Base-by-base conservation (phyloP, 2,797 vertebrate genomes). In the Hyperoplus immaculatus region DNA sequence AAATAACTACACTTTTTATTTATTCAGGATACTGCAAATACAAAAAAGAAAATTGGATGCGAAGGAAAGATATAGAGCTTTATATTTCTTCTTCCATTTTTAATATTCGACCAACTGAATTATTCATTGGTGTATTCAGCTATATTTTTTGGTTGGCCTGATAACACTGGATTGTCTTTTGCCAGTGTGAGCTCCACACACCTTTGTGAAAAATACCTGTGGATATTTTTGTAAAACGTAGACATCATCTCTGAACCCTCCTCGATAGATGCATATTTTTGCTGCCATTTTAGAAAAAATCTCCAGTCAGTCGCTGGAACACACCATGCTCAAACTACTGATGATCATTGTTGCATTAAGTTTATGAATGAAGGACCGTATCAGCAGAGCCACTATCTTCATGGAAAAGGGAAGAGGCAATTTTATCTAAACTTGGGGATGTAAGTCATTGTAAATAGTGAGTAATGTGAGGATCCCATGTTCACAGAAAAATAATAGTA, bases 401-500 rank as follows among this genome's bases (percentile, higher is more conserved):
- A 54, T 46, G 61, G 56, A 75, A 51, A 5, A 64, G 70, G 82
- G 71, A 67, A 59, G 59, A 76, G 66, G 59, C 56, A 86, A 86
- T 89, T 3, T 3, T 88, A 78, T 69, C 49, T 74, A 66, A 49
- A 84, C 86, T 90, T 79, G 56, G 74, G 54, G 67, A 85, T 29
- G 36, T 64, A 69, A 72, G 16, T 38, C 69, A 15, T 62, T 46
- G 43, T 78, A 85, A 29, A 89, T 80, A 84, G 84, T 88, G 84
- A 92, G n/a, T 89, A 91, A 90, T 86, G 78, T 46, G 71, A 77
- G 42, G 83, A 87, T 78, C 64, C 59, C 29, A 15, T 75, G 81
- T 81, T 86, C 81, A 82, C 64, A 62, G 56, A 77, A 86, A 29
- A 83, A 83, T 88, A 84, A 88, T 89, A 89, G 83, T 88, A 80